phyloP scores from a whole-genome alignment of 1,140 invertebrate species.

The Drosophila lowei region DNA sequence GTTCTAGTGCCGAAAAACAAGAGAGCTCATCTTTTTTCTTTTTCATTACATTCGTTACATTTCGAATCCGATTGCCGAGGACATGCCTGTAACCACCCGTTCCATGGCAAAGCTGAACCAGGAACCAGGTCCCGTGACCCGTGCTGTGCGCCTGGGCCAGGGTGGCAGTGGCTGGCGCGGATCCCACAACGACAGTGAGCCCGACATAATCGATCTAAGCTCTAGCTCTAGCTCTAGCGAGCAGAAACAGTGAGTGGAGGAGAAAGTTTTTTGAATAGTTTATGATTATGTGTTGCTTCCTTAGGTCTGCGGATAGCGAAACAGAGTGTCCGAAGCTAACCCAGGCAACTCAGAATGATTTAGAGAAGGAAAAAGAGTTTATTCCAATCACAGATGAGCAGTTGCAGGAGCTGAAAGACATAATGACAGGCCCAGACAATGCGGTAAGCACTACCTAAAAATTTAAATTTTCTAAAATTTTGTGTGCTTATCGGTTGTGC shows the following conservation, averaged over 20 bases:
- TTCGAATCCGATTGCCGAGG: constrained; percentile 56
- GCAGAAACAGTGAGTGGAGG: too few relatives aligned
- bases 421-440: constrained; percentile 28
- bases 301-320: too few relatives aligned
- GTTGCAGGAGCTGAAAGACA: constrained; percentile 16
- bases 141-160: constrained; percentile 48
- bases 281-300: too few relatives aligned
- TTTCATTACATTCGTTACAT: too few relatives aligned
- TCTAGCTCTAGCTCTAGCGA: too few relatives aligned
- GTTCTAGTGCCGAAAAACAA: background rate
- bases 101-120: constrained; percentile 29
- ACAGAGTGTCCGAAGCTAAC: too few relatives aligned
- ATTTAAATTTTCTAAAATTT: too few relatives aligned
- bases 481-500: too few relatives aligned
- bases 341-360: too few relatives aligned
- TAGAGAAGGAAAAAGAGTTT: constrained; percentile 9
- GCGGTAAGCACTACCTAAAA: constrained; percentile 31
- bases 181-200: constrained; percentile 5
- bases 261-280: too few relatives aligned
- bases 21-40: background rate
- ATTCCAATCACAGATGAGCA: constrained; percentile 34
- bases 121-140: background rate
- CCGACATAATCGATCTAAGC: too few relatives aligned
- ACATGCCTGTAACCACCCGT: constrained; percentile 4
- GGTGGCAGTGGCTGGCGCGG: constrained; percentile 55